Evolutionary conservation across 2,888 invertebrate species (phyloP).

Genomic region (Yponomeuta cagnagella): DNA sequence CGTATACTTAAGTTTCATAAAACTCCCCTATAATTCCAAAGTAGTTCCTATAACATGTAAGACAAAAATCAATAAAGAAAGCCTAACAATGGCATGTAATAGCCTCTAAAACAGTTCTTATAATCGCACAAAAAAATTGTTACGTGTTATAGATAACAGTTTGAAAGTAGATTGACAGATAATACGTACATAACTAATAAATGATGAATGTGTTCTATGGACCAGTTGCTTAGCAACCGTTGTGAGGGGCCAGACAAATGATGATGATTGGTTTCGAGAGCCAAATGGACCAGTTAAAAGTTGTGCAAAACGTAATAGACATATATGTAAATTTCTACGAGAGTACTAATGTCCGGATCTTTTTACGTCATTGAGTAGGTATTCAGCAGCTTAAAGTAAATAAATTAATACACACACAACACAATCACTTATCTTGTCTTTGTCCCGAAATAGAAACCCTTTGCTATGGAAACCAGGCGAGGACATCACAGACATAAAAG

Average conservation of each 20-base stretch:
- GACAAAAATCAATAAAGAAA: background rate
- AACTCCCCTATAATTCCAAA: too few relatives aligned
- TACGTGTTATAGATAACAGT: background rate
- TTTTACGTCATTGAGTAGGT: too few relatives aligned
- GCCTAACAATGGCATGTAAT: background rate
- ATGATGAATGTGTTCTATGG: background rate
- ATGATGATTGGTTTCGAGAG: background rate
- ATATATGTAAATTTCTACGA: too few relatives aligned
- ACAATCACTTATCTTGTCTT: too few relatives aligned
- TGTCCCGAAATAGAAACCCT: too few relatives aligned
- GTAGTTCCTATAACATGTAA: too few relatives aligned
- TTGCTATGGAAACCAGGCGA: too few relatives aligned
- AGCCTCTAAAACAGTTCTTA: background rate
- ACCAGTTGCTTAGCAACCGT: background rate
- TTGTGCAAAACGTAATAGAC: background rate
- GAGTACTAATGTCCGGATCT: too few relatives aligned
- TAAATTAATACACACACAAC: too few relatives aligned
- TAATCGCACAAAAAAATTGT: background rate
- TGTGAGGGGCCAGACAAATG: background rate
- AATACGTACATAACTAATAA: background rate
- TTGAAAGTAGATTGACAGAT: conserved; percentile 10
- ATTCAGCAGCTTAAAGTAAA: too few relatives aligned
- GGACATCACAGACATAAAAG: too few relatives aligned
- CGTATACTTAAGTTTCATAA: too few relatives aligned
- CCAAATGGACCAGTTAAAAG: background rate